Conservation (phyloP, 2,888 invertebrate genomes). For the Pachymerium ferrugineum region DNA sequence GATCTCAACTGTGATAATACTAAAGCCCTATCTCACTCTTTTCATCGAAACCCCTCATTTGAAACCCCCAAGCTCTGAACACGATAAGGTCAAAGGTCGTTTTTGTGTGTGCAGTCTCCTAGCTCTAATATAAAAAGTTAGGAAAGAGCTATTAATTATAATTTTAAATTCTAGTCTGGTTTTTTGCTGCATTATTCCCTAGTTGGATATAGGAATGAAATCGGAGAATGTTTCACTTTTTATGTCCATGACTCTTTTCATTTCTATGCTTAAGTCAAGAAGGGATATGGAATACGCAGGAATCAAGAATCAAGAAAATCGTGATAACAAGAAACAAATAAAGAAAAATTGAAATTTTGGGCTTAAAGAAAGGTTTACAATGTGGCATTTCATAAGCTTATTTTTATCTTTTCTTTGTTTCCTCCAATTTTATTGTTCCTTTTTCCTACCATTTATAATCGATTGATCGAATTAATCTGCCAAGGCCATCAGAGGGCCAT, state of each 20-base stretch:
- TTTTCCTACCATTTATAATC: slow-evolving; percentile 10
- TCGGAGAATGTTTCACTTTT: too few relatives aligned
- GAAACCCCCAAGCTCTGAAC: not conserved
- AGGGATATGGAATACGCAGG: too few relatives aligned
- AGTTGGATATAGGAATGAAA: not conserved
- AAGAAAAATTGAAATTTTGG: not conserved
- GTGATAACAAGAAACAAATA: too few relatives aligned
- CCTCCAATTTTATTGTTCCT: not conserved
- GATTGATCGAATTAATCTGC: slow-evolving; percentile 25
- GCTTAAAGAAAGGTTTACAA: too few relatives aligned
- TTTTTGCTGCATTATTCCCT: too few relatives aligned
- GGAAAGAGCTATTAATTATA: not conserved
- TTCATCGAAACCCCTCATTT: not conserved
- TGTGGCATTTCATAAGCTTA: too few relatives aligned
- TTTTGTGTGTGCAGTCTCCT: not conserved
- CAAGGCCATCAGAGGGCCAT: slow-evolving; percentile 23
- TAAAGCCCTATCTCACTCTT: slow-evolving; percentile 11
- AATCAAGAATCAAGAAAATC: too few relatives aligned
- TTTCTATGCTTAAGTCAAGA: too few relatives aligned
- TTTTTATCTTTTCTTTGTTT: not conserved
- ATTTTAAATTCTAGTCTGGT: not conserved
- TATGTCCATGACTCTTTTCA: slow-evolving; percentile 1
- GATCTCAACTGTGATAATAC: slow-evolving; percentile 11
- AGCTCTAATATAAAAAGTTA: not conserved
- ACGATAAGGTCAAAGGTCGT: not conserved